These are phyloP conservation scores for Eufriesea mexicana DNA, from an alignment of 1,140 invertebrate species.

Conservation along the genomic window DNA sequence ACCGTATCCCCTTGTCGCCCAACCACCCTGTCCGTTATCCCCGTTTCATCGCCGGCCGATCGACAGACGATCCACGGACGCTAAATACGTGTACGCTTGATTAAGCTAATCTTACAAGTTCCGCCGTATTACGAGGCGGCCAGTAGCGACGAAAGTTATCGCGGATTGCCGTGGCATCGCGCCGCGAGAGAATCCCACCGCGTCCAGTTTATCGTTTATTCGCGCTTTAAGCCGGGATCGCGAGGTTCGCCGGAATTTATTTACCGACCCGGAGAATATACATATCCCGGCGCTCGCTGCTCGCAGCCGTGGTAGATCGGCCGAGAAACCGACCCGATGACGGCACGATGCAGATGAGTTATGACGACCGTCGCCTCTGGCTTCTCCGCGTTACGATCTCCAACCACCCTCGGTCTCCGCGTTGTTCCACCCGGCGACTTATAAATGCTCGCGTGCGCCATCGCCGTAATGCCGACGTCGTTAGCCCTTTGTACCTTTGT, in stretches of 20 bases:
- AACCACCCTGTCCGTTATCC: constrained; percentile 31
- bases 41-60: constrained; percentile 7
- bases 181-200: background rate
- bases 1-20: constrained; percentile 33
- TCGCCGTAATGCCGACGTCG: constrained; percentile 66
- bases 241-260: constrained; percentile 28
- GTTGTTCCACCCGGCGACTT: constrained; percentile 54
- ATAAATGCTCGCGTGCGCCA: constrained; percentile 71
- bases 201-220: constrained; percentile 32
- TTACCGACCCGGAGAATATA: constrained; percentile 16
- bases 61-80: background rate
- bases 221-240: background rate
- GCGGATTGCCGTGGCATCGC: too few relatives aligned
- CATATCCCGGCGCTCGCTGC: background rate
- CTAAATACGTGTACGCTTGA: constrained; percentile 45
- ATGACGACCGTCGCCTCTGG: constrained; percentile 66
- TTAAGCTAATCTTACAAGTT: constrained; percentile 54
- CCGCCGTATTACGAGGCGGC: background rate
- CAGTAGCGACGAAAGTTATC: constrained; percentile 25
- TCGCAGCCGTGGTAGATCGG: constrained; percentile 13
- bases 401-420: constrained; percentile 36
- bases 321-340: constrained; percentile 61
- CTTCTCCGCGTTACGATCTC: constrained; percentile 20
- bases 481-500: constrained; percentile 74
- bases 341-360: constrained; percentile 70